Conservation (phyloP, 1,140 invertebrate genomes). For the Pararge aegeria region DNA sequence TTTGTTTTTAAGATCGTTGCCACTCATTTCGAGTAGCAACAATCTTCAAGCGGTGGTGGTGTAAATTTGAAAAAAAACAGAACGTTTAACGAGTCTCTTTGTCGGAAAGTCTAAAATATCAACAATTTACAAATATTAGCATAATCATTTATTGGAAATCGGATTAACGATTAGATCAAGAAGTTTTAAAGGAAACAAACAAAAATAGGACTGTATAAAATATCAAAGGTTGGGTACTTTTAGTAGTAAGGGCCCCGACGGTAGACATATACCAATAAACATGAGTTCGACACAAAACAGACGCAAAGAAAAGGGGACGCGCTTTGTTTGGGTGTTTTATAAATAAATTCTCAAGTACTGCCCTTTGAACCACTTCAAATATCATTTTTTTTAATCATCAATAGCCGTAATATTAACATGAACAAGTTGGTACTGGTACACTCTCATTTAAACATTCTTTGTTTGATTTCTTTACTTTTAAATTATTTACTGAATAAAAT, state of each 20-base stretch:
- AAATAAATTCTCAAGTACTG: constrained; percentile 56
- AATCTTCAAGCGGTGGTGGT: too few relatives aligned
- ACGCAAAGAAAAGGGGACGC: constrained; percentile 39
- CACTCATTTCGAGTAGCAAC: too few relatives aligned
- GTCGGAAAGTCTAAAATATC: neutral
- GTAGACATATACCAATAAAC: constrained; percentile 48
- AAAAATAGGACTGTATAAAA: constrained; percentile 29
- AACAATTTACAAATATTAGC: constrained; percentile 1
- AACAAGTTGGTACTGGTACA: neutral
- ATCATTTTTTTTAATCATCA: constrained; percentile 16
- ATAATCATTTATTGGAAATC: neutral
- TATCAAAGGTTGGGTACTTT: constrained; percentile 32
- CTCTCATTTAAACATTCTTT: too few relatives aligned
- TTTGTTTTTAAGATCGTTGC: too few relatives aligned
- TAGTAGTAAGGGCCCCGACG: constrained; percentile 21
- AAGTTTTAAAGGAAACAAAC: constrained; percentile 26
- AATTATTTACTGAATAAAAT: too few relatives aligned
- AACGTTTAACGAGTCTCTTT: too few relatives aligned
- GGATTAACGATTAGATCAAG: constrained; percentile 29
- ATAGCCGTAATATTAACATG: neutral
- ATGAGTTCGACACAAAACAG: constrained; percentile 60
- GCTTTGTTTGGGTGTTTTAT: constrained; percentile 55
- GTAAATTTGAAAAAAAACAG: too few relatives aligned
- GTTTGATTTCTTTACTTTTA: too few relatives aligned
- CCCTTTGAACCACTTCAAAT: constrained; percentile 42